Evolutionary conservation across 1,140 invertebrate species (phyloP), one percentile per base, ranked within the genome.

Genomic region (Penaeus vannamei): DNA sequence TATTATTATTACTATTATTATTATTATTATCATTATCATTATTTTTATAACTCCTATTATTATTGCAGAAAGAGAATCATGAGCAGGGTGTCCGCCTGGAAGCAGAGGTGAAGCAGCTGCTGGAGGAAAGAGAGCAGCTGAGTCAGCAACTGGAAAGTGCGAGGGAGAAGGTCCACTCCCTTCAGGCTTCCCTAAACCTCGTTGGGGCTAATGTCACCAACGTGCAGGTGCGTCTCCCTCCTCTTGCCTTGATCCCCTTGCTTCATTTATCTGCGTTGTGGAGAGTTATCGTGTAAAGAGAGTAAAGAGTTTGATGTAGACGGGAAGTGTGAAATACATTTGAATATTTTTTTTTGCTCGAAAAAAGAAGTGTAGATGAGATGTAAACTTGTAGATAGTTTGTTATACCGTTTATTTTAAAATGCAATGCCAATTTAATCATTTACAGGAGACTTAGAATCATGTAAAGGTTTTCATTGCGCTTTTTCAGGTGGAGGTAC

Each of bases 161-260:
- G 7, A 36, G 87, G 36, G 87, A 89, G 42, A 89, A 89, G 72
- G 82, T 89, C 14, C 82, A 89, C 26, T 89, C 87, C 26, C 87
- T 89, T 22, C 87, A 89, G 42, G 87, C 87, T 46, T 89, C 87
- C 29, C 76, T 89, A 22, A 89, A 89, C 72, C 72, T 89, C 0
- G 82, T 89, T 60, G 82, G 87, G 19, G 69, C 69, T 20, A 85
- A 69, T 22, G 72, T 29, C 46, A 79, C 82, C 23, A 72, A 84
- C 14, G 61, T 89, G 10, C 82, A 89, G 82, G 87, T 89, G 46
- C 19, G 46, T 8, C 14, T 20, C 12, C 42, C 10, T 29, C 23
- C 12, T 59, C 4, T 42, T 42, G 46, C 36, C 12, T 66, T 85
- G 66, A 23, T 85, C 7, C n/a, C 2, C 20, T 85, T 42, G 46